Base-by-base conservation (phyloP, 2,113 vertebrate species). In the Thryonomys swinderianus region DNA sequence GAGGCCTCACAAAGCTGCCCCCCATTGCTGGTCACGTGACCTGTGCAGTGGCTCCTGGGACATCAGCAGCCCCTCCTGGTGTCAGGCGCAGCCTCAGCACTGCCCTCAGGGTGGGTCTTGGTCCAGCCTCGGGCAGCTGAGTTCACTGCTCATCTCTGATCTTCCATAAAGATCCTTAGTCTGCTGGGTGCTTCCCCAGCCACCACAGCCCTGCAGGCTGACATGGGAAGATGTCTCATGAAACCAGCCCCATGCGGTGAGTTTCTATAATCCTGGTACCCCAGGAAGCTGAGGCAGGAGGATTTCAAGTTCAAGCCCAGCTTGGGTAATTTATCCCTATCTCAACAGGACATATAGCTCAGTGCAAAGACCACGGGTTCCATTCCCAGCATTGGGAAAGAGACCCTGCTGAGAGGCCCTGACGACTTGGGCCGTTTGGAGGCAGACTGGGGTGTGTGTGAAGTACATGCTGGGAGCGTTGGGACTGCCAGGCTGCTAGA, bases 81-180 rank as follows among this genome's bases (percentile, higher is more conserved):
- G 20, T 51, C 3, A 51, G 18, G 34, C 30, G 37, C 16, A 4
- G 27, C 55, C 69, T 42, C 7, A 0, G 30, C 21, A 30, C 86
- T 73, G 51, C 34, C 42, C 30, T 48, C 21, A 5, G 64, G 40
- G 20, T 20, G 37, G 51, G 27, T 42, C 64, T 27, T 5, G 16
- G 3, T 20, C 45, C 23, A 0, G 0, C 1, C 5, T 7, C 12
- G 8, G 23, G 0, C 30, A 11, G 51, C 40, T 66, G 5, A 0
- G 42, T 51, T 57, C 76, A 16, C 8, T 1, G 30, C 53, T n/a
- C 66, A 3, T 34, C 51, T 55, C 9, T 8, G 17, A 17, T 12
- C 5, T 14, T 1, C 61, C 12, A 0, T 42, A 55, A 34, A 48
- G 25, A 13, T 17, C 57, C 20, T 37, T 7, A 27, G 3, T 23